Evolutionary conservation across 2,888 invertebrate species (phyloP), one percentile per base, ranked within the genome.

Genomic region (Synanthedon formicaeformis): DNA sequence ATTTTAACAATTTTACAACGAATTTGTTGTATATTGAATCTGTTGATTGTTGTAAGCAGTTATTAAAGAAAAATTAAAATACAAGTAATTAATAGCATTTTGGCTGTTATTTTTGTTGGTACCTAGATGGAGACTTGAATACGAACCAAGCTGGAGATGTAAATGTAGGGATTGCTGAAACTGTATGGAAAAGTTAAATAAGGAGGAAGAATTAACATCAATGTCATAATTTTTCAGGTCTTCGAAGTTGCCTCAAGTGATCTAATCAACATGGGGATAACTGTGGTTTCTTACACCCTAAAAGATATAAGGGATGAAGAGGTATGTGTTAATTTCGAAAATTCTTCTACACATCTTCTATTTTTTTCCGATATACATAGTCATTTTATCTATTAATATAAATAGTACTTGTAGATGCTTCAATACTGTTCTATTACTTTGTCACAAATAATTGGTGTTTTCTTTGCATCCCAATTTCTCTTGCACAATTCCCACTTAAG

Each of bases 241-340:
- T 97, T 97, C 69, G 96, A 97, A 86, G 97, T 97, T 11, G 97
- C 97, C 3, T 96, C 96, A 18, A 96, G 96, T 52, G 97, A 97
- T 88, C 89, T 97, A 58, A 96, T 97, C 62, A 97, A 97, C 72
- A 97, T 97, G 97, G 97, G 97, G 50, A 96, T 97, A 65, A 96
- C 96, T 8, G 97, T 97, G 0, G 96, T 97, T 12, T 97, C 96
- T 0, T 97, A 97, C 76, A 97, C 97, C 0, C 87, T 97, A 34
- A 97, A 97, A 81, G 97, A 97, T 79, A 96, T 97, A 59, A 89
- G 96, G 58, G 97, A 97, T 73, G 97, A 97, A 82, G 96, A 97
- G 93, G 97, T 96, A 88, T 81, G 84, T 76, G 40, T 54, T 40
- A 14, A 16, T 41, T 40, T 52, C 27, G n/a, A 13, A 48, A 27